phyloP scores from a whole-genome alignment of 2,888 invertebrate species.

The Hypomecis atomaria region DNA sequence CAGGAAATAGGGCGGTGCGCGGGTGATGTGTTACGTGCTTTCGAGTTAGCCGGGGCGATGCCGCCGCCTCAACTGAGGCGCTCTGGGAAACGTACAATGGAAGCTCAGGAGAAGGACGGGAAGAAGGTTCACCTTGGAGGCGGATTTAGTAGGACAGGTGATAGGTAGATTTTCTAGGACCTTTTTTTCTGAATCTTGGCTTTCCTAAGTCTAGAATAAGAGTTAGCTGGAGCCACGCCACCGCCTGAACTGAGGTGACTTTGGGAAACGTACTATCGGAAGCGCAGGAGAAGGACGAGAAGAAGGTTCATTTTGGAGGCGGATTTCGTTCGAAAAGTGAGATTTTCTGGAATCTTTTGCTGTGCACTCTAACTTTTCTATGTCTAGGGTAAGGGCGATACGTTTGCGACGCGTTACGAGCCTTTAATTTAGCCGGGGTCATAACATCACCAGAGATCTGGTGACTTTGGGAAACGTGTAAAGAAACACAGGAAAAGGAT shows the following conservation, averaged over 20 bases:
- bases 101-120: conserved; percentile 95
- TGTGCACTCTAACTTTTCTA: too few species aligned
- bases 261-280: conserved; percentile 96
- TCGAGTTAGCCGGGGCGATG: conserved; percentile 92
- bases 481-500: too few species aligned
- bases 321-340: conserved; percentile 96
- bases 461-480: too few species aligned
- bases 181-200: too few species aligned
- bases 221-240: conserved; percentile 90
- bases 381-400: too few species aligned
- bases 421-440: too few species aligned
- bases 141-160: conserved; percentile 96
- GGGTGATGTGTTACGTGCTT: conserved; percentile 96
- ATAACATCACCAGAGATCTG: too few species aligned
- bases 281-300: conserved; percentile 95
- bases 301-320: conserved; percentile 95
- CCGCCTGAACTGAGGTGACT: conserved; percentile 91
- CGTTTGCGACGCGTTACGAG: too few species aligned
- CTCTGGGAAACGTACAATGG: conserved; percentile 96
- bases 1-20: conserved; percentile 97
- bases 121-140: conserved; percentile 96
- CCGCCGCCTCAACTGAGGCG: conserved; percentile 91
- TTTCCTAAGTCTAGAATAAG: conserved; percentile 97
- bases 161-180: too few species aligned
- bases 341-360: background rate